Evolutionary conservation across 2,888 invertebrate species (phyloP).

Genomic region (Cremastinae sp.): DNA sequence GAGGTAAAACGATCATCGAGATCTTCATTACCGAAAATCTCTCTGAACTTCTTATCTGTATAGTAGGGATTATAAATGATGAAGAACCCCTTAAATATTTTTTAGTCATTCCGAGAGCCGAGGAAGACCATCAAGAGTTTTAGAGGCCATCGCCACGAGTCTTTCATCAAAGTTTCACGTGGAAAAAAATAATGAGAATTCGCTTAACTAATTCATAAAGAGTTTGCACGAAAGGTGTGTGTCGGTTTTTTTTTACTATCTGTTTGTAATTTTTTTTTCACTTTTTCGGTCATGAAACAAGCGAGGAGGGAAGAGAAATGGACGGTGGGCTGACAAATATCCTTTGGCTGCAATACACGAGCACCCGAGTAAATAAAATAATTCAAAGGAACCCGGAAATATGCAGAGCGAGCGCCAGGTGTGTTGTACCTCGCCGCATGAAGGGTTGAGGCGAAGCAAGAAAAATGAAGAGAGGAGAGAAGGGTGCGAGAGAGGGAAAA

Average conservation of each 20-base stretch:
- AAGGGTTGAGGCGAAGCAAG: conserved; percentile 21
- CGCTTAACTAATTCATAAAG: conserved; percentile 47
- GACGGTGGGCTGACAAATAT: conserved; percentile 49
- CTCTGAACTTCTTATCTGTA: background rate
- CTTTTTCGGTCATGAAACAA: conserved; percentile 26
- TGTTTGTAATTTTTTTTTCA: background rate
- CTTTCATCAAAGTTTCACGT: conserved; percentile 15
- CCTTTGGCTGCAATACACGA: conserved; percentile 48
- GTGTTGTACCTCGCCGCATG: conserved; percentile 40
- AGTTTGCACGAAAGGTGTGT: conserved; percentile 45
- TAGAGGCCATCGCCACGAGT: background rate
- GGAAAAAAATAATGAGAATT: conserved; percentile 27
- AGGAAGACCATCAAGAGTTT: conserved; percentile 21
- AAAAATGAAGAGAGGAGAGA: conserved; percentile 29
- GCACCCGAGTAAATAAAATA: conserved; percentile 58
- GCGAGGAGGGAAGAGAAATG: conserved; percentile 21
- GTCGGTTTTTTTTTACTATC: conserved; percentile 26
- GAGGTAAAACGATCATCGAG: conserved; percentile 2
- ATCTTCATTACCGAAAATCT: conserved; percentile 1
- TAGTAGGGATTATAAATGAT: background rate
- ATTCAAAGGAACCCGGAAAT: conserved; percentile 58
- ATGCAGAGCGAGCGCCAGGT: conserved; percentile 54
- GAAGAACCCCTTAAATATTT: background rate
- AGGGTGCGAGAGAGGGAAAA: conserved; percentile 9
- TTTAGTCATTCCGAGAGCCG: background rate